These are phyloP conservation scores for Nasonia longicornis DNA, from an alignment of 1,140 invertebrate species.

Conservation along the genomic window DNA sequence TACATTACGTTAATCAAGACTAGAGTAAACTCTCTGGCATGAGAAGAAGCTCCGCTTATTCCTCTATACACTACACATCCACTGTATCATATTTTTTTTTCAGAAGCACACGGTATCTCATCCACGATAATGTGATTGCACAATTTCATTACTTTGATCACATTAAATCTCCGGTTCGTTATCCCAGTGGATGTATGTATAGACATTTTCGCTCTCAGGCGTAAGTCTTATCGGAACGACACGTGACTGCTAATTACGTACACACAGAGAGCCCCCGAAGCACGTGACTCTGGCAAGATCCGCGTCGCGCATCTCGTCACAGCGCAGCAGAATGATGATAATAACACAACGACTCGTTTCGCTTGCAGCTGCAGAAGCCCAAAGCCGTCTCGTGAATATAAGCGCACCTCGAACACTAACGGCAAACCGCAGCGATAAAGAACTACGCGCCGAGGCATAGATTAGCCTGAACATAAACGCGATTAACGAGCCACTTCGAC, in stretches of 20 bases:
- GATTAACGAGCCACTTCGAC: background rate
- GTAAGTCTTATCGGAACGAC: background rate
- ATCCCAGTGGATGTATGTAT: background rate
- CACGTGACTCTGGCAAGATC: background rate
- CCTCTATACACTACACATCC: too few relatives aligned
- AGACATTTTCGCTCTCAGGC: background rate
- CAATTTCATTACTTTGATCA: background rate
- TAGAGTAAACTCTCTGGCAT: too few relatives aligned
- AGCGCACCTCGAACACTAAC: background rate
- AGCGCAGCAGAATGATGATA: too few relatives aligned
- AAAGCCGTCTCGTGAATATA: too few relatives aligned
- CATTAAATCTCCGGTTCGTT: background rate
- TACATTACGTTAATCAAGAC: too few relatives aligned
- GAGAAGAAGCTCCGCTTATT: too few relatives aligned
- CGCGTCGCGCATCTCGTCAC: background rate
- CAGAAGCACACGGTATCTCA: too few relatives aligned
- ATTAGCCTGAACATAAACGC: background rate
- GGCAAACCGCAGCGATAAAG: background rate
- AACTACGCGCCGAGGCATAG: background rate
- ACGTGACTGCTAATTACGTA: slow-evolving; percentile 28
- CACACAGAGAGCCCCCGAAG: background rate
- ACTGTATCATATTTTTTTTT: too few relatives aligned
- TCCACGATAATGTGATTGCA: too few relatives aligned
- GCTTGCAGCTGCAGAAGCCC: too few relatives aligned
- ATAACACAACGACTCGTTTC: too few relatives aligned